These are phyloP conservation scores for Daubentonia madagascariensis DNA, from an alignment of 2,113 vertebrate genomes.

Conservation along the genomic window DNA sequence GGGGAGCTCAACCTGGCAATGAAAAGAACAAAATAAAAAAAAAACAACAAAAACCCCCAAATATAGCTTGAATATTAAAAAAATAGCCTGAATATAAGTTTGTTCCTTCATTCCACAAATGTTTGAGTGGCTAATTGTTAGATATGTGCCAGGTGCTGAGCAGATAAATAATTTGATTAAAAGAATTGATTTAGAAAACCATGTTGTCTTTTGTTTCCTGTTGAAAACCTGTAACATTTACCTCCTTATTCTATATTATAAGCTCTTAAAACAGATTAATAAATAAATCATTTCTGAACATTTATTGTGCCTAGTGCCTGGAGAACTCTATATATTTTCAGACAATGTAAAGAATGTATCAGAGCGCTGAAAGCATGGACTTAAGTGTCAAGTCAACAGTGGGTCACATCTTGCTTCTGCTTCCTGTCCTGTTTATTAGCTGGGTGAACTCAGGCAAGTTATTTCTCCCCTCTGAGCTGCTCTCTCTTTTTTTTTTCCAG, in stretches of 20 bases:
- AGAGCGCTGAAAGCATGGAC: background rate
- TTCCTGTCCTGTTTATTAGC: background rate
- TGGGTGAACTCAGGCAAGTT: background rate
- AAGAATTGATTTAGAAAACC: background rate
- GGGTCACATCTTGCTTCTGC: background rate
- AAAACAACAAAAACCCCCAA: background rate
- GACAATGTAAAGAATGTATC: background rate
- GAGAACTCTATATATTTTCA: background rate
- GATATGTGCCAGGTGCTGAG: background rate
- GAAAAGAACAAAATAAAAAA: background rate
- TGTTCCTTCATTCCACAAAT: background rate
- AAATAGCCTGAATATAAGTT: background rate
- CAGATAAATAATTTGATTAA: background rate
- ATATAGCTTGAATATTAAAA: background rate
- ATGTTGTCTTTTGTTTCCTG: background rate
- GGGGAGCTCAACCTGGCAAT: background rate
- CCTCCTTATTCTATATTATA: background rate
- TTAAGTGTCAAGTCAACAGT: background rate
- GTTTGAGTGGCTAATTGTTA: background rate
- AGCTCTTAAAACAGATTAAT: background rate
- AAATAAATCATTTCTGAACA: background rate
- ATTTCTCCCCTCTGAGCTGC: background rate
- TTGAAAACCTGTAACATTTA: constrained; percentile 19
- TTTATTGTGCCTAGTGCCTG: background rate
- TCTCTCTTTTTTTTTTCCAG: background rate